Evolutionary conservation across 2,113 vertebrate species (phyloP).

Genomic region (Pipra filicauda): DNA sequence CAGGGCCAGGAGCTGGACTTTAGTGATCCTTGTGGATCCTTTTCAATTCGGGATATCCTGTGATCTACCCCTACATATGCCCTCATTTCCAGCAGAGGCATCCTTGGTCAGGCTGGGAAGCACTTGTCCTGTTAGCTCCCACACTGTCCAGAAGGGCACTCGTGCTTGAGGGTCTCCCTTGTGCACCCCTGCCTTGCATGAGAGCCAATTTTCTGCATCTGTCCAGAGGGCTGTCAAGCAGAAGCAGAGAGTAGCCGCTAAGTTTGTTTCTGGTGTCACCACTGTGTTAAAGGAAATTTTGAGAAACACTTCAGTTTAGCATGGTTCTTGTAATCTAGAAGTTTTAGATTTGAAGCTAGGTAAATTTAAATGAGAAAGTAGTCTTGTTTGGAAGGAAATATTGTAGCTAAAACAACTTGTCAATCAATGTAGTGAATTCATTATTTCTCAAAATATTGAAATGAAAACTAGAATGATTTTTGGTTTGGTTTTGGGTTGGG

Average conservation of each 20-base stretch:
- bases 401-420: not conserved
- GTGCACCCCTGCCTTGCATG: too few species aligned
- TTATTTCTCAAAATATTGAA: not conserved
- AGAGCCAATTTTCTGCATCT: not conserved
- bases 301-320: not conserved
- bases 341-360: not conserved
- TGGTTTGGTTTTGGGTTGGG: not conserved
- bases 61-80: not conserved
- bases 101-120: not conserved
- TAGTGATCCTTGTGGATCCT: not conserved
- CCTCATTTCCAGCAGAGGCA: not conserved
- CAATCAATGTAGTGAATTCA: not conserved
- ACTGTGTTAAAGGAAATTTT: not conserved
- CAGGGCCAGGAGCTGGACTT: not conserved
- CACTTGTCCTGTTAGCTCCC: not conserved
- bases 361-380: not conserved
- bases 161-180: too few species aligned
- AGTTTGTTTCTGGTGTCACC: not conserved
- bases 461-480: not conserved
- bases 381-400: not conserved
- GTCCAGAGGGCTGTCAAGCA: not conserved
- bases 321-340: not conserved
- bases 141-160: not conserved
- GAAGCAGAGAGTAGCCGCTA: not conserved
- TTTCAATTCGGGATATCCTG: not conserved